phyloP scores from a whole-genome alignment of 2,888 invertebrate species.

The Lamellibrachia columna region DNA sequence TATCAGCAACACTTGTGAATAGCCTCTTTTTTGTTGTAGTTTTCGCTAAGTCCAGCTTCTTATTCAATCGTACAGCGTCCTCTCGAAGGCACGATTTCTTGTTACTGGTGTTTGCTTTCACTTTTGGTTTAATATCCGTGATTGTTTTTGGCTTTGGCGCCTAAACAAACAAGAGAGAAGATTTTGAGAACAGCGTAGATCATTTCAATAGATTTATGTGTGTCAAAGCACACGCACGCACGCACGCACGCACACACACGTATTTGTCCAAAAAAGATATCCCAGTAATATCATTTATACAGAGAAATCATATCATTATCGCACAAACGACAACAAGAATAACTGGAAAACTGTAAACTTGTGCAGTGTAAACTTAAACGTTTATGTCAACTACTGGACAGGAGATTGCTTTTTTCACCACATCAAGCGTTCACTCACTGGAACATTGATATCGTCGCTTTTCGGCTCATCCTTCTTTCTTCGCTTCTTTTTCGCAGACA shows the following conservation, averaged over 20 bases:
- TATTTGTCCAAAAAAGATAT: background rate
- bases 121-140: background rate
- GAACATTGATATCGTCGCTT: background rate
- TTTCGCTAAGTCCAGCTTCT: conserved; percentile 1
- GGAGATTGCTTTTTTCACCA: too few relatives aligned
- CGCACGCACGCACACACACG: background rate
- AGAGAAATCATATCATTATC: too few relatives aligned
- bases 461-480: background rate
- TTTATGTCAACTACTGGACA: too few relatives aligned
- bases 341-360: too few relatives aligned
- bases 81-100: background rate
- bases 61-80: background rate
- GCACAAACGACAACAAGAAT: too few relatives aligned
- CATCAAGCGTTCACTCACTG: background rate
- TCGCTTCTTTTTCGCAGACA: background rate
- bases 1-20: background rate
- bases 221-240: background rate
- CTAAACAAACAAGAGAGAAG: background rate
- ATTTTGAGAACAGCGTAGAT: background rate
- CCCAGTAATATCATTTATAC: too few relatives aligned
- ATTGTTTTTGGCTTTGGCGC: background rate
- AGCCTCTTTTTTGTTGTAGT: background rate
- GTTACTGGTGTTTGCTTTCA: background rate
- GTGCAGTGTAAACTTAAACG: too few relatives aligned
- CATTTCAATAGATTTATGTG: background rate